Evolutionary conservation across 92 coral and sea anemone species (phyloP).

Genomic region (Porites lobata): DNA sequence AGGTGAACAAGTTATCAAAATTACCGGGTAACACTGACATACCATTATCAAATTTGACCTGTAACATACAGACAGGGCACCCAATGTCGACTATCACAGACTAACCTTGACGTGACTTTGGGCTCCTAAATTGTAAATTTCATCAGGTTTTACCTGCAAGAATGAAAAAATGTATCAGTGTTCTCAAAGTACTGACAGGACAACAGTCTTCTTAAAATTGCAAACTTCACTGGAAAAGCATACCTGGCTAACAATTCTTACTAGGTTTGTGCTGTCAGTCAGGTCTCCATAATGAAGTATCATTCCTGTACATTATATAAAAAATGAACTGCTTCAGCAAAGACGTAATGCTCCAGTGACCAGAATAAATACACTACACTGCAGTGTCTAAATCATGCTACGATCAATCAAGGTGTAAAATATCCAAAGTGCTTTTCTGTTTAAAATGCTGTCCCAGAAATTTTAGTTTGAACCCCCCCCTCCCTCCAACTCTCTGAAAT

Average conservation of each 20-base stretch:
- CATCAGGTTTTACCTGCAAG: conserved; percentile 90
- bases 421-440: too few species aligned
- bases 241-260: conserved; percentile 93
- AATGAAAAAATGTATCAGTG: background rate
- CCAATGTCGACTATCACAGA: background rate
- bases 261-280: conserved; percentile 97
- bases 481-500: too few species aligned
- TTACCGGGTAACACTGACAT: background rate
- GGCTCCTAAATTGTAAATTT: conserved; percentile 96
- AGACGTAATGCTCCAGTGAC: background rate
- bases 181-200: too few species aligned
- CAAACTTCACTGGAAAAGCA: background rate
- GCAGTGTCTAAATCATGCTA: too few species aligned
- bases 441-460: too few species aligned
- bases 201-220: background rate
- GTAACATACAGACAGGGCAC: too few species aligned
- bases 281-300: conserved; percentile 97
- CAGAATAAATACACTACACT: too few species aligned
- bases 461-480: too few species aligned
- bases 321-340: background rate
- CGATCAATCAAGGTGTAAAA: too few species aligned
- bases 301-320: conserved; percentile 64
- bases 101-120: conserved; percentile 98
- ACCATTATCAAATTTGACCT: too few species aligned
- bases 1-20: background rate